Percentiles rank a stretch among this genome's conserved stretches.
Evolutionary conservation across 2,113 vertebrate genomes (phyloP).

Genomic region (Stomatorhinus ivindoensis): DNA sequence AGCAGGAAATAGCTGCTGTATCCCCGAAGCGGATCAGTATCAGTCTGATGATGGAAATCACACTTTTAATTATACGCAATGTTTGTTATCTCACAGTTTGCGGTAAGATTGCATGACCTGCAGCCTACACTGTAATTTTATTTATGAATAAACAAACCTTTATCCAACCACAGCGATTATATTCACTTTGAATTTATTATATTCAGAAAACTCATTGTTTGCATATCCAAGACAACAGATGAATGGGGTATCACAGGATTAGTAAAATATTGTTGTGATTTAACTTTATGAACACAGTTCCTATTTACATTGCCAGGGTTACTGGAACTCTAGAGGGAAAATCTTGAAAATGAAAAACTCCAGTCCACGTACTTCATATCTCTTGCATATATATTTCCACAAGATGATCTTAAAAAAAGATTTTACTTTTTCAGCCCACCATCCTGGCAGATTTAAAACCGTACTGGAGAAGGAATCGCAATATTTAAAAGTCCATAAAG

Average conservation of each 20-base stretch:
- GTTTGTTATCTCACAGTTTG: conserved; percentile 1
- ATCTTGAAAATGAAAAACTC: not conserved
- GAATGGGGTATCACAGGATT: conserved; percentile 39
- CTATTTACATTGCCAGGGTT: conserved; percentile 30
- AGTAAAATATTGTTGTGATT: conserved; percentile 21
- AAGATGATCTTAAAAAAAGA: conserved; percentile 27
- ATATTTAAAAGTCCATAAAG: conserved; percentile 41
- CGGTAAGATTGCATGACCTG: not conserved
- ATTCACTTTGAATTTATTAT: conserved; percentile 20
- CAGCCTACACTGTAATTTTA: not conserved
- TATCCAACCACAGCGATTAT: not conserved
- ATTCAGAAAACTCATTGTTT: conserved; percentile 14
- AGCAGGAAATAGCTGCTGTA: conserved; percentile 31
- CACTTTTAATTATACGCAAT: conserved; percentile 4
- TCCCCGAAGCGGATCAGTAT: conserved; percentile 22
- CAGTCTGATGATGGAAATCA: conserved; percentile 22
- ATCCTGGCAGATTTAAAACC: conserved; percentile 31
- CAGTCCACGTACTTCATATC: not conserved
- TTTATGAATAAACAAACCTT: conserved; percentile 1
- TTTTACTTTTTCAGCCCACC: conserved; percentile 23
- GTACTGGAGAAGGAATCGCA: conserved; percentile 42
- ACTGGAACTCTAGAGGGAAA: conserved; percentile 36
- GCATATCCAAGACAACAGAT: conserved; percentile 31
- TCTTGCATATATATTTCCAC: conserved; percentile 27
- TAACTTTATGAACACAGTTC: conserved; percentile 28